phyloP scores from a whole-genome alignment of 2,888 invertebrate genomes.

The Baronia brevicornis region DNA sequence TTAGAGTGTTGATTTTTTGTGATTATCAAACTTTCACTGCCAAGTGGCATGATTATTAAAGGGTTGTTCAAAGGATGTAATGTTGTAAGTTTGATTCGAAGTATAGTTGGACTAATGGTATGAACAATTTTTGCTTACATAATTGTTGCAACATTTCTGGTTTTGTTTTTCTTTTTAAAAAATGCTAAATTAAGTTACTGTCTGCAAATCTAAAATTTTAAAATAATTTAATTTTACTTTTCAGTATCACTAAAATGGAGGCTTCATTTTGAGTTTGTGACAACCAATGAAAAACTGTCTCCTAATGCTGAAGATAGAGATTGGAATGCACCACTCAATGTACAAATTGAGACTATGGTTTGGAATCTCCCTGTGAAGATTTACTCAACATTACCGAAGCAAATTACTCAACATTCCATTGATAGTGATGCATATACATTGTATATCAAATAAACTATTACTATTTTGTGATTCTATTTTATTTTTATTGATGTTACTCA shows the following conservation, averaged over 20 bases:
- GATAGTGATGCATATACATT: conserved; percentile 66
- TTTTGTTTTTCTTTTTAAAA: no score
- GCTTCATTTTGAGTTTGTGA: conserved; percentile 98
- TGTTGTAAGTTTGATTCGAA: no score
- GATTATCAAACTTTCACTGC: no score
- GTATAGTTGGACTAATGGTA: no score
- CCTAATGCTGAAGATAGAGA: conserved; percentile 74
- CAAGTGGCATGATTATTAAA: no score
- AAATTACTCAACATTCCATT: conserved; percentile 80
- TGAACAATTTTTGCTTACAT: no score
- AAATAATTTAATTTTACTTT: conserved; percentile 6
- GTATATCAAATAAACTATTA: conserved; percentile 35
- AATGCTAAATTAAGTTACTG: background rate
- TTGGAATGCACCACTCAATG: conserved; percentile 89
- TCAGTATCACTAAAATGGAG: conserved; percentile 93
- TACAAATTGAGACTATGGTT: conserved; percentile 98
- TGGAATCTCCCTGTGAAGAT: conserved; percentile 98
- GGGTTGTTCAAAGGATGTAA: no score
- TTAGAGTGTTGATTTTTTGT: no score
- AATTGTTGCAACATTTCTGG: no score
- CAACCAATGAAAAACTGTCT: conserved; percentile 81
- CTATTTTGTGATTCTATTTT: no score
- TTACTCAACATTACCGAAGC: conserved; percentile 91
- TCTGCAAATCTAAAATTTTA: background rate
- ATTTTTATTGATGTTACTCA: no score